Conservation (phyloP, 2,113 vertebrate genomes). For the Anthoscopus minutus region DNA sequence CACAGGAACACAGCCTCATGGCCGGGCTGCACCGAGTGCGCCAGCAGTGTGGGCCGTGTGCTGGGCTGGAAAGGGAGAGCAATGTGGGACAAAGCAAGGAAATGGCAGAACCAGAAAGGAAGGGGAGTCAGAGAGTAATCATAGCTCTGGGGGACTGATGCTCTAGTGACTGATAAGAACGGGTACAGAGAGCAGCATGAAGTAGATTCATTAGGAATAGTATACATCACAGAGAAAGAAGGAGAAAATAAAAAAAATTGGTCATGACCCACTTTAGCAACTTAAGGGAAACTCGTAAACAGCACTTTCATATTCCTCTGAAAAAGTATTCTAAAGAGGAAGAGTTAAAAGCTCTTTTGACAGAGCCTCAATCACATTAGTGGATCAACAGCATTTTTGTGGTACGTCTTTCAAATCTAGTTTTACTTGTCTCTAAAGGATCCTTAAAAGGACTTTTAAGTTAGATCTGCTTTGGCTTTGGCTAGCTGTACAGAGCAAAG, state of each 20-base stretch:
- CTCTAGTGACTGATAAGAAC: not conserved
- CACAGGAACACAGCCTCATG: no score
- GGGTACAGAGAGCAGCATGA: not conserved
- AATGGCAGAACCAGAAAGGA: not conserved
- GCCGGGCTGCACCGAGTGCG: not conserved
- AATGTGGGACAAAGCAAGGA: not conserved
- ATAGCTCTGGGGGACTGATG: not conserved
- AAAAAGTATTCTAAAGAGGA: not conserved
- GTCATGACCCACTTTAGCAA: not conserved
- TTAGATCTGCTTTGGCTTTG: not conserved
- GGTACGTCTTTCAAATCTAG: not conserved
- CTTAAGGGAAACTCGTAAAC: not conserved
- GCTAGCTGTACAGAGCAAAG: not conserved
- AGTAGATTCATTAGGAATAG: not conserved
- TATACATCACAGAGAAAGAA: not conserved
- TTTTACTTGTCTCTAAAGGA: not conserved
- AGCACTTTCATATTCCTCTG: not conserved
- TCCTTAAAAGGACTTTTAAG: not conserved
- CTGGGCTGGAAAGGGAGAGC: not conserved
- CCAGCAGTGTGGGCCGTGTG: fast-evolving
- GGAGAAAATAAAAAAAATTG: not conserved
- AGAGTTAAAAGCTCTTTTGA: not conserved
- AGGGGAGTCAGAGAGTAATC: not conserved
- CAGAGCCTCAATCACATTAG: not conserved
- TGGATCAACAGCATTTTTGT: not conserved